Evolutionary conservation across 2,113 vertebrate genomes (phyloP).

Genomic region (Zootoca vivipara): DNA sequence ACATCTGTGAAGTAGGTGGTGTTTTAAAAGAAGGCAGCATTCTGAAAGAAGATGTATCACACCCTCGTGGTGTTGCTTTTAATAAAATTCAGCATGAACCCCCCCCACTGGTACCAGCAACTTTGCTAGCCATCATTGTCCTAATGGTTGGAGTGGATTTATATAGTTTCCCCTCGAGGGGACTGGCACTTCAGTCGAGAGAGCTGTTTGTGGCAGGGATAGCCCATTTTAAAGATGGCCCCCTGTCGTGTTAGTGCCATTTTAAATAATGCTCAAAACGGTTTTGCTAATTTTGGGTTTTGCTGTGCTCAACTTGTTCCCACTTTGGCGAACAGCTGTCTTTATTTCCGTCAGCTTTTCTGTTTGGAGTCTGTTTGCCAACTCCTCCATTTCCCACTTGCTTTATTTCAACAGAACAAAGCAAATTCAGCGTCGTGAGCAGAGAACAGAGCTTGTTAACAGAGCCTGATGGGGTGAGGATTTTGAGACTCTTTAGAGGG

Average conservation of each 20-base stretch:
- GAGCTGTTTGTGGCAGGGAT: neutral
- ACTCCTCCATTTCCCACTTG: neutral
- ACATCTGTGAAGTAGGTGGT: neutral
- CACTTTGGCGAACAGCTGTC: neutral
- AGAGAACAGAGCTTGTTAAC: neutral
- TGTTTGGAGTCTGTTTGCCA: neutral
- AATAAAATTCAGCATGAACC: neutral
- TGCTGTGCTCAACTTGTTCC: neutral
- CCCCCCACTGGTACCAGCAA: neutral
- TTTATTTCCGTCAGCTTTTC: neutral
- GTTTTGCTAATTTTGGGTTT: neutral
- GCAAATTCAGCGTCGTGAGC: neutral
- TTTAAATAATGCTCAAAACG: constrained; percentile 2
- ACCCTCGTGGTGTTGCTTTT: neutral
- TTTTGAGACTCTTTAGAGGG: neutral
- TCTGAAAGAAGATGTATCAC: neutral
- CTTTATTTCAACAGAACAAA: neutral
- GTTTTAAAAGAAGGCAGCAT: neutral
- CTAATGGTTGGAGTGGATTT: neutral
- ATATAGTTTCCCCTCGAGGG: neutral
- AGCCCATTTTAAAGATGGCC: neutral
- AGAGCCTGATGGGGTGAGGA: neutral
- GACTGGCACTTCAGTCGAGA: neutral
- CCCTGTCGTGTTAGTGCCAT: neutral
- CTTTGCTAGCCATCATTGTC: neutral